Evolutionary conservation across 2,797 vertebrate species (phyloP).

Genomic region (Acrossocheilus fasciatus): DNA sequence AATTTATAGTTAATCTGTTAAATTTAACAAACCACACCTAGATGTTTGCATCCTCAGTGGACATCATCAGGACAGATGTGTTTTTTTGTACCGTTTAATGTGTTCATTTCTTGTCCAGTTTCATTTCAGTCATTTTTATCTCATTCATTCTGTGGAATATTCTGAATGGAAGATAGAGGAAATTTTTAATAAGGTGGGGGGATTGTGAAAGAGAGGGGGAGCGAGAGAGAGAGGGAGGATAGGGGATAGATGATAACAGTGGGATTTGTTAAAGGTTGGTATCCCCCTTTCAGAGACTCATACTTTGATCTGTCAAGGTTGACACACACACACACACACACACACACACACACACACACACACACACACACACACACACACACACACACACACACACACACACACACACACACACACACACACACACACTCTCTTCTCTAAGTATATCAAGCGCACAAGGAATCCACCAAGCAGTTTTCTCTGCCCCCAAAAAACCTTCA

Average conservation of each 20-base stretch:
- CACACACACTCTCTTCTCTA: neutral
- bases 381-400: constrained; percentile 25
- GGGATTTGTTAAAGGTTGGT: constrained; percentile 45
- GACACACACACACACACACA: constrained; percentile 47
- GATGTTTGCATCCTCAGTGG: neutral
- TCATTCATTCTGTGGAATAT: constrained; percentile 25
- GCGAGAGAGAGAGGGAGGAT: constrained; percentile 28
- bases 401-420: constrained; percentile 45
- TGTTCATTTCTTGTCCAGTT: constrained; percentile 33
- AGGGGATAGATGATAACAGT: constrained; percentile 41
- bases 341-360: constrained; percentile 32
- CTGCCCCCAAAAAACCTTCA: constrained; percentile 43
- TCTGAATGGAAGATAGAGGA: constrained; percentile 8
- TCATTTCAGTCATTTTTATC: constrained; percentile 31
- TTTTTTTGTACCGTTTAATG: constrained; percentile 16
- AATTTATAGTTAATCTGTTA: neutral
- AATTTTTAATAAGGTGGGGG: constrained; percentile 36
- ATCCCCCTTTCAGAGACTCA: constrained; percentile 56
- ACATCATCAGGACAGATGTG: neutral
- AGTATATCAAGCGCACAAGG: constrained; percentile 72
- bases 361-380: no score
- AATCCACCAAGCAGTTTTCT: constrained; percentile 51
- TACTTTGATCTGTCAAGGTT: constrained; percentile 75
- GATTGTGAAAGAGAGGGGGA: neutral
- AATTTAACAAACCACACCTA: neutral